Conservation (phyloP, 2,113 vertebrate genomes). For the Leuciscus idus region DNA sequence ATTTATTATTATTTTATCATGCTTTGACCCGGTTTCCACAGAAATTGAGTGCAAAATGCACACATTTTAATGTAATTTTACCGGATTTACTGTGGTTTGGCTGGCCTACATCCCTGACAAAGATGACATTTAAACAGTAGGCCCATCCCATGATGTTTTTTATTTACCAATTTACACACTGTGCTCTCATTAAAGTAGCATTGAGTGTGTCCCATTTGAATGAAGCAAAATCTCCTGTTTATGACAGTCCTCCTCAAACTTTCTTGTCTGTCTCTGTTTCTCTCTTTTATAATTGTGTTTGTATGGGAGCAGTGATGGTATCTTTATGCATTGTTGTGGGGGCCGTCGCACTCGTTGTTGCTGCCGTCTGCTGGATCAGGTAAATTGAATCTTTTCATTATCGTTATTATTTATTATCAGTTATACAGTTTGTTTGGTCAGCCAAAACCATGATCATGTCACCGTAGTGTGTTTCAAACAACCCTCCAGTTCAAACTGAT, state of each 20-base stretch:
- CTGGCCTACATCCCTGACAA: not conserved
- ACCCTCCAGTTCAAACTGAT: not conserved
- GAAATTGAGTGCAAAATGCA: not conserved
- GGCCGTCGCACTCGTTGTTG: conserved; percentile 74
- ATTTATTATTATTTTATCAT: not conserved
- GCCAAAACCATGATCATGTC: not conserved
- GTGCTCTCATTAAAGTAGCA: too few relatives aligned
- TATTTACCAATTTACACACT: not conserved
- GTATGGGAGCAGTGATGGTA: conserved; percentile 78
- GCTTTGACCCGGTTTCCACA: not conserved
- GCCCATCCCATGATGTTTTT: not conserved
- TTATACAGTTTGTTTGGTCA: not conserved
- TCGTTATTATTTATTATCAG: not conserved
- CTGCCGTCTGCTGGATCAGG: conserved; percentile 86
- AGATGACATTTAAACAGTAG: not conserved
- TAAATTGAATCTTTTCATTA: conserved; percentile 63
- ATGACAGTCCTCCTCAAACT: not conserved
- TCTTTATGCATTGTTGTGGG: conserved; percentile 78
- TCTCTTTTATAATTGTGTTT: conserved; percentile 14
- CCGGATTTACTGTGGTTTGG: not conserved
- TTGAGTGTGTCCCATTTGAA: not conserved
- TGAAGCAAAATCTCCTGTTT: too few relatives aligned
- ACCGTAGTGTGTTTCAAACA: not conserved
- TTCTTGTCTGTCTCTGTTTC: conserved; percentile 42
- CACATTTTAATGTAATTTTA: not conserved